Base-by-base conservation (phyloP, 2,797 vertebrate genomes). In the Botia kubotai region DNA sequence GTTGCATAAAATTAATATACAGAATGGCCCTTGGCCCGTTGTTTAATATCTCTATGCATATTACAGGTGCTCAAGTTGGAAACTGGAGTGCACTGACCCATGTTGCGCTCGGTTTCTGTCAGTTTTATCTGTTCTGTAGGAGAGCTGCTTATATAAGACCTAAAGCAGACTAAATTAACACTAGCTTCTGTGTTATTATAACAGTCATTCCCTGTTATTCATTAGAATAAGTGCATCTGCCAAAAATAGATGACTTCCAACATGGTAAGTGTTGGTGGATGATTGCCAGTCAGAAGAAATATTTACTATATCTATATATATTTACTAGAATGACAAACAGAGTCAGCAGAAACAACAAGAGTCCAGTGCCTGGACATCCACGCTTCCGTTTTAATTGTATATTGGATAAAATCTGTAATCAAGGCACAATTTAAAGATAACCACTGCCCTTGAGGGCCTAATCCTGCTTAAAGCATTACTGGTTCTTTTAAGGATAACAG, bases 121-220 rank as follows among this genome's bases (percentile, higher is more conserved):
- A 19, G 26, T 86, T 82, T 74, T 86, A 79, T 72, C 63, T 43
- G 39, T 43, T 43, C 6, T 43, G 39, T 43, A 2, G 6, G 33
- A 63, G 46, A 53, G 75, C 62, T 4, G 77, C 82, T 94, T 94
- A 91, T 84, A 84, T 93, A 94, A 94, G 88, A 80, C 39, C 82
- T 77, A 79, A 79, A 80, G 86, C 84, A 19, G 23, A 60, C 67
- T 55, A 86, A 84, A 85, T 77, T 87, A 87, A 87, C 75, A 73
- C 74, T 26, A 53, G 82, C 82, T 82, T 87, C 86, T 75, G 33
- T 6, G 4, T 72, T 70, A 67, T 19, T n/a, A 23, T 50, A 36
- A 62, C 75, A 17, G 2, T 75, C n/a, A n/a, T n/a, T n/a, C 70
- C 73, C 83, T 72, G 16, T 72, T 68, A 70, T 62, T 8, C 10